Conservation (phyloP, 1,140 invertebrate species). For the Dermatophagoides farinae region DNA sequence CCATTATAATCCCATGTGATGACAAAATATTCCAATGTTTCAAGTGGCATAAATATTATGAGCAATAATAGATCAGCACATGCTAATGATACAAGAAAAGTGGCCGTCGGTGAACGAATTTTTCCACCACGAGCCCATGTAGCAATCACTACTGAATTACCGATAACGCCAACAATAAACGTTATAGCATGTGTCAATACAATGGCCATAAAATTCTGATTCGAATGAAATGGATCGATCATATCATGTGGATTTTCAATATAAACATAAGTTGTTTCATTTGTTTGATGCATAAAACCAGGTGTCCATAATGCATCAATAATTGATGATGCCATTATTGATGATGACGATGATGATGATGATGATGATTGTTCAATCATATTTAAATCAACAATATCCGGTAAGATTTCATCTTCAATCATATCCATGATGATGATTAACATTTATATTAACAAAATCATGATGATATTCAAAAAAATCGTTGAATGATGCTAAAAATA, state of each 20-base stretch:
- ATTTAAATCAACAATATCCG: background rate
- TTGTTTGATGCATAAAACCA: background rate
- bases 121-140: slow-evolving; percentile 15
- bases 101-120: slow-evolving; percentile 19
- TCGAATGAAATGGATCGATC: slow-evolving; percentile 23
- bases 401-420: background rate
- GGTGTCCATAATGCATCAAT: too few species aligned
- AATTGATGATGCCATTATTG: background rate
- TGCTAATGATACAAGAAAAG: slow-evolving; percentile 21
- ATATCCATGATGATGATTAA: too few species aligned
- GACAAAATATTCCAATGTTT: slow-evolving; percentile 21
- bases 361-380: background rate
- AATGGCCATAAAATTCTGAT: slow-evolving; percentile 24
- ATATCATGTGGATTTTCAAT: slow-evolving; percentile 25
- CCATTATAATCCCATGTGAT: slow-evolving; percentile 18
- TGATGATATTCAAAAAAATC: too few species aligned
- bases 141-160: slow-evolving; percentile 22
- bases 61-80: slow-evolving; percentile 20
- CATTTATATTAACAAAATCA: too few species aligned
- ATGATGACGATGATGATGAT: background rate
- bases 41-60: slow-evolving; percentile 19
- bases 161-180: slow-evolving; percentile 24
- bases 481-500: too few species aligned
- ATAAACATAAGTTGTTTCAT: slow-evolving; percentile 14
- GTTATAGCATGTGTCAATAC: slow-evolving; percentile 26